Evolutionary conservation across 2,113 vertebrate species (phyloP).

Genomic region (Notarius quadriscutis): DNA sequence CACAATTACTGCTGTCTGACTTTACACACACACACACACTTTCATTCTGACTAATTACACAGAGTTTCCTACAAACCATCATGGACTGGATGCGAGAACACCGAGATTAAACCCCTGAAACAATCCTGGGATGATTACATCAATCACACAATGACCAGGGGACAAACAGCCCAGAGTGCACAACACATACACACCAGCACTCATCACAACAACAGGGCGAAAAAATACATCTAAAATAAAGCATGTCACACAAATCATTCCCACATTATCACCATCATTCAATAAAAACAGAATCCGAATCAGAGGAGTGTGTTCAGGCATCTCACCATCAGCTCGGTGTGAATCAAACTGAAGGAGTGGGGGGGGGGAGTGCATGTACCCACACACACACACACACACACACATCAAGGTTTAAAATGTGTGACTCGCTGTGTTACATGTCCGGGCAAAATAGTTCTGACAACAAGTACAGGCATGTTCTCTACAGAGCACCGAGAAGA

Average conservation of each 20-base stretch:
- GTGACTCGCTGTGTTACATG: conserved; percentile 63
- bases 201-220: background rate
- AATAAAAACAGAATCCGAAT: background rate
- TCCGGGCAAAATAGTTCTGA: conserved; percentile 59
- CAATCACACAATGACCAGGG: background rate
- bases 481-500: background rate
- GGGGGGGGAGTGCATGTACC: background rate
- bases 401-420: background rate
- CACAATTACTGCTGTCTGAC: too few species aligned
- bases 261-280: background rate
- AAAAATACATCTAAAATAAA: background rate
- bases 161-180: background rate
- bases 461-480: conserved; percentile 66
- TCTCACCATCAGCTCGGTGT: conserved; percentile 6
- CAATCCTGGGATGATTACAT: background rate
- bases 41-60: background rate
- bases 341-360: background rate
- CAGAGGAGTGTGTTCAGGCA: background rate
- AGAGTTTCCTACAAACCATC: background rate
- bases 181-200: background rate
- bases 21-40: background rate
- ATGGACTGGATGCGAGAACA: background rate
- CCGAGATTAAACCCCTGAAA: background rate
- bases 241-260: background rate
- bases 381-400: background rate